Percentiles rank a stretch among this genome's conserved stretches.
phyloP scores from a whole-genome alignment of 2,797 vertebrate genomes.

The Cossypha polioptera region DNA sequence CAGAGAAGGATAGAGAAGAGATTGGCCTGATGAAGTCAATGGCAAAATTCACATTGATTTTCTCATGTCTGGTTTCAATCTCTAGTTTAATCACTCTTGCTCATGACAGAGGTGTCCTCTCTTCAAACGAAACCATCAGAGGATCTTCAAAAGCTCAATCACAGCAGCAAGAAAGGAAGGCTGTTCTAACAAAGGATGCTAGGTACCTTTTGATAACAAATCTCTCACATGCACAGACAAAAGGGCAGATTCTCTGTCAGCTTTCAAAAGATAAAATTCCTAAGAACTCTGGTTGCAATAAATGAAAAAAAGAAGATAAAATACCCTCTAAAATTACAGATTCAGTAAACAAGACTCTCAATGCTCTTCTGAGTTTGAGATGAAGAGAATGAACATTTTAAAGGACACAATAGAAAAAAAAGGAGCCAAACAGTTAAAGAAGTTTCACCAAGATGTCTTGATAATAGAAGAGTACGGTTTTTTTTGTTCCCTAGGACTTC shows the following conservation, averaged over 20 bases:
- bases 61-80: not conserved
- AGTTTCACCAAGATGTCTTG: not conserved
- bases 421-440: not conserved
- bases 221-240: not conserved
- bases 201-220: not conserved
- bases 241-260: not conserved
- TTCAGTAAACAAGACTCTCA: not conserved
- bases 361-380: not conserved
- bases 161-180: not conserved
- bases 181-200: not conserved
- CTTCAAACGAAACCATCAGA: not conserved
- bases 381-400: not conserved
- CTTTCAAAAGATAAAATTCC: not conserved
- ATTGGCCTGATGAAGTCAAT: not conserved
- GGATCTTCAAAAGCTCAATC: conserved; percentile 8
- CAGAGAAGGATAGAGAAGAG: not conserved
- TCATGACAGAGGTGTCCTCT: not conserved
- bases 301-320: not conserved
- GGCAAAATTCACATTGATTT: not conserved
- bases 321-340: not conserved
- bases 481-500: not conserved
- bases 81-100: not conserved
- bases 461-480: not conserved
- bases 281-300: not conserved
- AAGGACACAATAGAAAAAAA: not conserved